These are phyloP conservation scores for Tragelaphus eurycerus DNA, from an alignment of 2,797 vertebrate genomes.

Conservation along the genomic window DNA sequence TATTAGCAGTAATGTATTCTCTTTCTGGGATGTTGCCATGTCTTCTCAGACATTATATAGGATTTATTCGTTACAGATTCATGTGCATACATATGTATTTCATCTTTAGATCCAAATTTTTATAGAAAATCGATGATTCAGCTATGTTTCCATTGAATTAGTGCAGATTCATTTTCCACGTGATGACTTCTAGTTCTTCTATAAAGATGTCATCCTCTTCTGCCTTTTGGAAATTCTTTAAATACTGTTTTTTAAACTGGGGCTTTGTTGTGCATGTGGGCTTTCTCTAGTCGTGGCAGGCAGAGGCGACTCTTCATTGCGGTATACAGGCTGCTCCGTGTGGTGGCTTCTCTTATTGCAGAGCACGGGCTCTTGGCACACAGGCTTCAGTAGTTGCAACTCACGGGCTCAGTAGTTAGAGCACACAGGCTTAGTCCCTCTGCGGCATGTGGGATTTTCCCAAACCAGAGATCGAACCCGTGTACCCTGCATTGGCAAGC, in stretches of 20 bases:
- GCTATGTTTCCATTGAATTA: not conserved
- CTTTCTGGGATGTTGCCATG: not conserved
- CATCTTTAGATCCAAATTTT: not conserved
- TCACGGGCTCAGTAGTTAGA: not conserved
- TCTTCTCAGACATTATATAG: not conserved
- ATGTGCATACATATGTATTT: not conserved
- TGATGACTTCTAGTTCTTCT: not conserved
- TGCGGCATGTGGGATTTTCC: not conserved
- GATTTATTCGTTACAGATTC: not conserved
- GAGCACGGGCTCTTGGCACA: not conserved
- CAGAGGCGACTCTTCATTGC: not conserved
- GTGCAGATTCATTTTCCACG: not conserved
- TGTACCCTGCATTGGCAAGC: not conserved
- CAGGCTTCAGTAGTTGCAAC: not conserved
- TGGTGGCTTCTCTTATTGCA: not conserved
- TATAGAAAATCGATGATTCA: not conserved
- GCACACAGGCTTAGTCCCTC: accelerated
- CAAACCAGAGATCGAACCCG: not conserved
- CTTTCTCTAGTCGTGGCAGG: not conserved
- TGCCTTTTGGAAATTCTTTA: not conserved
- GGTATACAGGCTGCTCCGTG: not conserved
- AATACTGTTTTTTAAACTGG: not conserved
- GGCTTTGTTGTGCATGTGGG: not conserved
- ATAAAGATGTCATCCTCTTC: not conserved
- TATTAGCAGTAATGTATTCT: not conserved